Base-by-base conservation (phyloP, 2,113 vertebrate species). In the Raja brachyura region DNA sequence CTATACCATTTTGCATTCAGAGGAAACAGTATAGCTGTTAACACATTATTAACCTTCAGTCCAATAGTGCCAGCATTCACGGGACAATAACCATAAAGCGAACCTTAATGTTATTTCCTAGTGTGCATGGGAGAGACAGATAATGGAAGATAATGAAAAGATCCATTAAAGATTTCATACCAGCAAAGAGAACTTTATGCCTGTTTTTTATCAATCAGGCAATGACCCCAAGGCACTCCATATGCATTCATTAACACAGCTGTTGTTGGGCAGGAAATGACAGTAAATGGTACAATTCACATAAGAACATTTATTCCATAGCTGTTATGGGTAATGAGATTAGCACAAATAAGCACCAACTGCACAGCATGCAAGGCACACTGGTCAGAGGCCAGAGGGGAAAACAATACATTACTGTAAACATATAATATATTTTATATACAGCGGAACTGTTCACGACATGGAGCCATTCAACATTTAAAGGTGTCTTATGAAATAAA, bases 201-300 rank as follows among this genome's bases (percentile, higher is more conserved):
- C 90, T 92, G 90, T 54, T 54, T 92, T 90, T 90, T 92, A 73
- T 92, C 70, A 92, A 92, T 92, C 68, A 70, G 73, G 9, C 73
- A 73, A 92, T 73, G 33, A 70, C 66, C 90, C 68, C 33, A 73
- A 92, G 90, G 90, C 90, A 92, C 68, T 73, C 90, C 90, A 92
- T 92, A 73, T 92, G 90, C 48, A 92, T 73, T 92, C 90, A 92
- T 92, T 92, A 92, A 92, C 90, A 92, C 39, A 73, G 90, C 66
- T 92, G 90, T 92, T 68, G 90, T 73, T 74, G 90, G 90, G 68
- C 90, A 92, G 90, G 90, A 92, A 92, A 92, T 92, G 63, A 92
- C 66, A 92, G 66, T 73, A 92, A 92, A 73, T 92, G 90, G 68
- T 92, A 92, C 68, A 73, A 73, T 92, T 92, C 90, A 92, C 90